Percentiles rank a stretch among this genome's conserved stretches.
These are phyloP conservation scores for Scaptomyza hsui DNA, from an alignment of 1,140 invertebrate species.

Conservation along the genomic window DNA sequence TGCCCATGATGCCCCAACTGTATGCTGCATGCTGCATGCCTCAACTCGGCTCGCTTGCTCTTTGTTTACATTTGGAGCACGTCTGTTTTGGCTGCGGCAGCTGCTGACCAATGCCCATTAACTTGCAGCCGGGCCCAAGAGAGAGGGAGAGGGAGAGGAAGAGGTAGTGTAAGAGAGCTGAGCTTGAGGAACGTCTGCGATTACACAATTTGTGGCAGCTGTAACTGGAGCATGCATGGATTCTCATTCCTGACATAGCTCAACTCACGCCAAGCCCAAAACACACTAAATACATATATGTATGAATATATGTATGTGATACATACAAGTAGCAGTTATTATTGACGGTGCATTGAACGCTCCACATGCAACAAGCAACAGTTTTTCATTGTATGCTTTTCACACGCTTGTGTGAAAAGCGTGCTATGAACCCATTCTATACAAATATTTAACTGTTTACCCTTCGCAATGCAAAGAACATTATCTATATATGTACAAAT, in stretches of 20 bases:
- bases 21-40: neutral
- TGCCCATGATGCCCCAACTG: slow-evolving; percentile 2
- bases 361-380: slow-evolving; percentile 5
- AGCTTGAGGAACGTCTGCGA: slow-evolving; percentile 38
- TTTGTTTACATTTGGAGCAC: slow-evolving; percentile 80
- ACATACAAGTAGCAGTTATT: neutral
- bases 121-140: slow-evolving; percentile 49
- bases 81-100: slow-evolving; percentile 73
- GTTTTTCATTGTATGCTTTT: slow-evolving; percentile 54
- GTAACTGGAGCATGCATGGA: slow-evolving; percentile 64
- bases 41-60: neutral
- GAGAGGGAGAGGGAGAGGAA: neutral
- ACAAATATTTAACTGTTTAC: slow-evolving; percentile 70
- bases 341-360: slow-evolving; percentile 42
- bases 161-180: neutral
- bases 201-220: slow-evolving; percentile 53
- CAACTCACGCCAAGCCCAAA: slow-evolving; percentile 19
- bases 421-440: slow-evolving; percentile 57
- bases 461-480: slow-evolving; percentile 38
- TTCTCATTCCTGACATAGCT: slow-evolving; percentile 36
- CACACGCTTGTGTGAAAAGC: slow-evolving; percentile 73
- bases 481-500: neutral
- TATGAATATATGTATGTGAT: neutral
- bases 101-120: slow-evolving; percentile 68
- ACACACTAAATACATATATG: neutral